phyloP scores from a whole-genome alignment of 1,140 invertebrate species.

The Diorhabda sublineata region DNA sequence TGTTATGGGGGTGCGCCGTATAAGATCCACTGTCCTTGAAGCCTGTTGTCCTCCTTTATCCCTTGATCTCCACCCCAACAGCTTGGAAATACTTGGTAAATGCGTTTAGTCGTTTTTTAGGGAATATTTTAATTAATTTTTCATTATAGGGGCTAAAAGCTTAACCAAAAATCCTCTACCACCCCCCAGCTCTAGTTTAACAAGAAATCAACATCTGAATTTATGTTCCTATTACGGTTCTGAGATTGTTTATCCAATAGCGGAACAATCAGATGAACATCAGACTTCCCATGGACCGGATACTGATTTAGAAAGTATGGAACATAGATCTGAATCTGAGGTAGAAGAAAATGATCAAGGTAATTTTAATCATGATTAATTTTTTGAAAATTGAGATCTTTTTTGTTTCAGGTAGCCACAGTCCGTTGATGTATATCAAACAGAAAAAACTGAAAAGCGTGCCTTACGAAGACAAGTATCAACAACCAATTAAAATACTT shows the following conservation, averaged over 20 bases:
- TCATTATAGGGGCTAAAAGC: not conserved
- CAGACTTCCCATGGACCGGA: slow-evolving; percentile 64
- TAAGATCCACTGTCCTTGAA: slow-evolving; percentile 63
- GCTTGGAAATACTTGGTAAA: slow-evolving; percentile 50
- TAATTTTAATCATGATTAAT: slow-evolving; percentile 27
- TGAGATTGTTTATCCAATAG: slow-evolving; percentile 78
- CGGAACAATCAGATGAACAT: slow-evolving; percentile 77
- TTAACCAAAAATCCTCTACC: slow-evolving; percentile 57
- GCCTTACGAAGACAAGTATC: slow-evolving; percentile 24
- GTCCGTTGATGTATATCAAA: slow-evolving; percentile 32
- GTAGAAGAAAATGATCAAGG: slow-evolving; percentile 53
- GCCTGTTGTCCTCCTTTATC: slow-evolving; percentile 61
- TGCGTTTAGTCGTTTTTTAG: not conserved
- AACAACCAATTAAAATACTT: not conserved
- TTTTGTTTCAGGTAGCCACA: slow-evolving; percentile 38
- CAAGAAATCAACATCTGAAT: slow-evolving; percentile 62
- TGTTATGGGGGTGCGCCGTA: slow-evolving; percentile 52
- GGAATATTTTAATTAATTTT: not conserved
- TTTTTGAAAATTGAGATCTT: not conserved
- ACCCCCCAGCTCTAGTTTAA: slow-evolving; percentile 55
- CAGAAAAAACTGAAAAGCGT: slow-evolving; percentile 32
- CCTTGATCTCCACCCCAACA: slow-evolving; percentile 62
- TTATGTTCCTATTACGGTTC: slow-evolving; percentile 68
- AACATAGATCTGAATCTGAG: slow-evolving; percentile 45
- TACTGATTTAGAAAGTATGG: slow-evolving; percentile 55